Conservation (phyloP, 92 coral and sea anemone genomes). For the Parazoanthus swiftii region DNA sequence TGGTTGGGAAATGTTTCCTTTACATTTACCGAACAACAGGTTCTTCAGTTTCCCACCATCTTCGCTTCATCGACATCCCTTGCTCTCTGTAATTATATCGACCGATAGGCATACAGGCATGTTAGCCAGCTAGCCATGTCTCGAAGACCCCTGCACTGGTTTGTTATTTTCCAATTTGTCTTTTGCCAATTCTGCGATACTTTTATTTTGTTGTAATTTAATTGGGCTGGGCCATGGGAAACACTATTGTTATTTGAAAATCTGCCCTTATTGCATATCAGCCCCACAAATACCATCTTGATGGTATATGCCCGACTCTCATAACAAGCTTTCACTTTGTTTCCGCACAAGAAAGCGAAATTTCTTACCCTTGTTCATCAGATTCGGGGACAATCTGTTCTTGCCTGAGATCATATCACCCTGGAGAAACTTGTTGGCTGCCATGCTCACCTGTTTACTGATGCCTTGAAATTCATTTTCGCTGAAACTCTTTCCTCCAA, state of each 20-base stretch:
- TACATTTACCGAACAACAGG: constrained; percentile 28
- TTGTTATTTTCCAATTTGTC: neutral
- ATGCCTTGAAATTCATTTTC: constrained; percentile 44
- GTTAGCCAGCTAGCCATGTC: constrained; percentile 27
- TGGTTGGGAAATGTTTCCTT: too few species aligned
- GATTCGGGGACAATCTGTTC: too few species aligned
- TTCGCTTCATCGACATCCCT: constrained; percentile 47
- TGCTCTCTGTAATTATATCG: constrained; percentile 46
- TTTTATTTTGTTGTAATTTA: constrained; percentile 18
- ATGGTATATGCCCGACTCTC: constrained; percentile 39
- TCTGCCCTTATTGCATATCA: neutral
- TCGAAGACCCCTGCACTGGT: neutral
- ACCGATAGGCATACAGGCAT: constrained; percentile 26
- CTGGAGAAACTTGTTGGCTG: constrained; percentile 39
- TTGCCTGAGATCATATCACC: neutral
- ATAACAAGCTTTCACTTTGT: constrained; percentile 38
- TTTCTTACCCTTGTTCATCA: too few species aligned
- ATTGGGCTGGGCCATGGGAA: constrained; percentile 16
- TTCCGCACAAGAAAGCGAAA: neutral
- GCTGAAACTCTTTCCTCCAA: constrained; percentile 15
- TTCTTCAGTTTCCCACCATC: constrained; percentile 43
- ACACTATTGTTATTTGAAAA: constrained; percentile 36
- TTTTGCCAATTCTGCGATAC: constrained; percentile 40
- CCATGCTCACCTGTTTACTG: constrained; percentile 18
- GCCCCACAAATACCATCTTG: constrained; percentile 33